Base-by-base conservation (phyloP, 2,113 vertebrate genomes). In the Apistogramma diplotaenia region DNA sequence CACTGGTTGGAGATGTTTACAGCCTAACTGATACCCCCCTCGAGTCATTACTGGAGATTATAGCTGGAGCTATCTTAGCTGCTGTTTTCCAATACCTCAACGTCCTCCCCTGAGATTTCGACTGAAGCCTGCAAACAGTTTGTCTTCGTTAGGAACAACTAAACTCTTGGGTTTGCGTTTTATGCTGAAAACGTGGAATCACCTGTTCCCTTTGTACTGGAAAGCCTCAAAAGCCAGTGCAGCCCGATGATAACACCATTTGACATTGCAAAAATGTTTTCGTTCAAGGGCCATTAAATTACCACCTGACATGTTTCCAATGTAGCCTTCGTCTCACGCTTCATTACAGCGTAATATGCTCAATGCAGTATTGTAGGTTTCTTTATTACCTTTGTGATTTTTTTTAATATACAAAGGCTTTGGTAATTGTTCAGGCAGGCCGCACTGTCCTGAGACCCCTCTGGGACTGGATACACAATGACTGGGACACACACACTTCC, bases 351-450 rank as follows among this genome's bases (percentile, higher is more conserved):
- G 9, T 43, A 8, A 76, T 65, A 61, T 61, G 72, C 78, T 81
- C 84, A 87, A 81, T 77, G 76, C 83, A 80, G 60, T 81, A 83
- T 82, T 43, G 8, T 46, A 27, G n/a, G 75, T 76, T 81, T 80
- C 86, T 93, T 91, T 89, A 91, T 87, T 82, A 87, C 84, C 79
- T 55, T 74, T 16, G 72, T 35, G 46, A 87, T 79, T 75, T 85
- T 75, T 54, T 12, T 37, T 12, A 27, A 85, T 84, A 85, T 86
- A 85, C 77, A 40, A 87, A 87, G 61, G 80, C 79, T 43, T 9
- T 79, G 84, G 78, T 89, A 87, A 89, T 92, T 91, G 89, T 91
- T 87, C 77, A 85, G 79, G 67, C 87, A 57, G 85, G 61, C 67
- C 8, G 33, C 56, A 85, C 86, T 84, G 90, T 88, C 81, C 74